A percentile compares a stretch with the other conserved stretches of the same genome.
Conservation (phyloP, 2,888 invertebrate genomes). For the Drosophila nigritarsus region DNA sequence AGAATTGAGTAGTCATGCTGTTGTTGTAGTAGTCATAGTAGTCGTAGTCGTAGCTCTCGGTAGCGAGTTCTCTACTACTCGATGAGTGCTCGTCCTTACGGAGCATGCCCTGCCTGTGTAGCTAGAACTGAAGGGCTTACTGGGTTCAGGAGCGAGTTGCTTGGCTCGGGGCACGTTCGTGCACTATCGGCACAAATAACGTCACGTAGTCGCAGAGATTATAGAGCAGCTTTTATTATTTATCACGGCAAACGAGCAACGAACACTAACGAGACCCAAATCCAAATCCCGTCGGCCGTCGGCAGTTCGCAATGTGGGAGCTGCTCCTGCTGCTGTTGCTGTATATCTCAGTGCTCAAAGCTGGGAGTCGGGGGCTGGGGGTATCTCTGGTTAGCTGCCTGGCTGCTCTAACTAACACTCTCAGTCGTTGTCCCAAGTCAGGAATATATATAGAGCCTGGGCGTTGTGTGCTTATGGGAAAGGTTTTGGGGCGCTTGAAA, state of each 20-base stretch:
- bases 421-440: conserved; percentile 7
- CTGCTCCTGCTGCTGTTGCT: conserved; percentile 20
- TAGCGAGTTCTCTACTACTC: conserved; percentile 18
- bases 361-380: not conserved
- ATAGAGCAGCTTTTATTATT: conserved; percentile 83
- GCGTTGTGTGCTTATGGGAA: conserved; percentile 11
- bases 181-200: conserved; percentile 84
- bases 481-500: not conserved
- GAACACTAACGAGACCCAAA: conserved; percentile 78
- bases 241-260: conserved; percentile 80
- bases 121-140: conserved; percentile 28
- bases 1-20: conserved; percentile 73
- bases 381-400: conserved; percentile 37
- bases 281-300: conserved; percentile 75
- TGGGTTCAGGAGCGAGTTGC: conserved; percentile 17
- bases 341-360: conserved; percentile 1
- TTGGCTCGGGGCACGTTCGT: conserved; percentile 78
- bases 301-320: conserved; percentile 45
- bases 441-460: conserved; percentile 7
- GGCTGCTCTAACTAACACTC: conserved; percentile 45
- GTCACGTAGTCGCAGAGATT: conserved; percentile 85
- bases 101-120: conserved; percentile 26
- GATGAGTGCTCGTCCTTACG: conserved; percentile 27
- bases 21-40: not conserved
- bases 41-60: conserved; percentile 46